Evolutionary conservation across 2,888 invertebrate species (phyloP).

Genomic region (Cosmorhoe ocellata): DNA sequence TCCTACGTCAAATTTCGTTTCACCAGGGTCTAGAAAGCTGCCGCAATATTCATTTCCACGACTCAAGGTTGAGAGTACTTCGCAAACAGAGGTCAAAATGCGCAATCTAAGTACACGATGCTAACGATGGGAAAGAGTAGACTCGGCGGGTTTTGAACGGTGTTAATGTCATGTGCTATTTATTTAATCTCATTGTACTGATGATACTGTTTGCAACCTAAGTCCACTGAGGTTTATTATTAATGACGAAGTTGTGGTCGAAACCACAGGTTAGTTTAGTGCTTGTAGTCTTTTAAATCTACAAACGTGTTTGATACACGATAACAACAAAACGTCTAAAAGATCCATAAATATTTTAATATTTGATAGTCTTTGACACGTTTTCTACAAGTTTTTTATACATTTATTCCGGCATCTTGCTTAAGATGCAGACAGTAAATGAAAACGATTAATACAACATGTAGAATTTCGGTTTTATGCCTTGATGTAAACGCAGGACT

Average conservation of each 20-base stretch:
- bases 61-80: slow-evolving; percentile 40
- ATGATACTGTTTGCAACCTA: slow-evolving; percentile 29
- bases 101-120: slow-evolving; percentile 33
- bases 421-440: too few relatives aligned
- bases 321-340: too few relatives aligned
- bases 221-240: slow-evolving; percentile 29
- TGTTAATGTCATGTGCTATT: slow-evolving; percentile 33
- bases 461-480: too few relatives aligned
- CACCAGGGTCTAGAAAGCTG: slow-evolving; percentile 34
- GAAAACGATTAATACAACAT: too few relatives aligned
- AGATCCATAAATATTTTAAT: too few relatives aligned
- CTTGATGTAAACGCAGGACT: too few relatives aligned
- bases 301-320: too few relatives aligned
- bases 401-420: too few relatives aligned
- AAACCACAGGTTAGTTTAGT: slow-evolving; percentile 18
- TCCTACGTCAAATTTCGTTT: slow-evolving; percentile 21
- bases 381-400: too few relatives aligned
- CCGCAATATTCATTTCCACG: slow-evolving; percentile 32
- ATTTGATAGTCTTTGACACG: too few relatives aligned
- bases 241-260: slow-evolving; percentile 30
- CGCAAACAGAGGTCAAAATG: slow-evolving; percentile 37
- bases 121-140: slow-evolving; percentile 40
- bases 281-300: too few relatives aligned
- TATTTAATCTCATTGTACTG: slow-evolving; percentile 31
- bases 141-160: slow-evolving; percentile 2